These are phyloP conservation scores for Porphyrio hochstetteri DNA, from an alignment of 2,113 vertebrate genomes.

Conservation along the genomic window DNA sequence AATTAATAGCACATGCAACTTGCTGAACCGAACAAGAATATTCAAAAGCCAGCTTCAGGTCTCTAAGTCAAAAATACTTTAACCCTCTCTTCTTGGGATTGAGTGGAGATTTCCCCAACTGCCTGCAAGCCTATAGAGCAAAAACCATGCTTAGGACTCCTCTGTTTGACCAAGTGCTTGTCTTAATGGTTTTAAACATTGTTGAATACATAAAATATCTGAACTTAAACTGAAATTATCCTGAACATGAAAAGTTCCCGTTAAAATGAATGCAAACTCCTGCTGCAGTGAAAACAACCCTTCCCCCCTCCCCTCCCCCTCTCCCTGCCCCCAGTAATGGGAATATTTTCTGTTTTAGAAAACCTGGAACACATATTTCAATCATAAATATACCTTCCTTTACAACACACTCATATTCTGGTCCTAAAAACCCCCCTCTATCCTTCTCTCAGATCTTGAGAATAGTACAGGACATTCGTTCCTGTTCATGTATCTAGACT, in stretches of 20 bases:
- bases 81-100: background rate
- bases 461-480: background rate
- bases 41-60: background rate
- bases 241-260: background rate
- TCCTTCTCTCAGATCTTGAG: background rate
- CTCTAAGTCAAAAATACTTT: background rate
- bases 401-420: background rate
- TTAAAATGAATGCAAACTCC: background rate
- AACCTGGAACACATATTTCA: background rate
- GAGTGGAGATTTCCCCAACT: background rate
- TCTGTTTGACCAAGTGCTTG: background rate
- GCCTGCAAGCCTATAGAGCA: background rate
- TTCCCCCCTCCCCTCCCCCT: too few species aligned
- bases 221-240: background rate
- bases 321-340: background rate
- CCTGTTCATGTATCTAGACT: background rate
- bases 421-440: background rate
- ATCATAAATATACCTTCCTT: background rate
- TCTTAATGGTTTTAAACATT: background rate
- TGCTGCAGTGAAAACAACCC: background rate
- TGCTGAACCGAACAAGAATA: background rate
- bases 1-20: background rate
- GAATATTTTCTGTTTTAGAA: background rate
- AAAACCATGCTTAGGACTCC: background rate
- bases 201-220: background rate